These are phyloP conservation scores for Sebastes oblongus DNA, from an alignment of 2,797 vertebrate species.

Conservation along the genomic window DNA sequence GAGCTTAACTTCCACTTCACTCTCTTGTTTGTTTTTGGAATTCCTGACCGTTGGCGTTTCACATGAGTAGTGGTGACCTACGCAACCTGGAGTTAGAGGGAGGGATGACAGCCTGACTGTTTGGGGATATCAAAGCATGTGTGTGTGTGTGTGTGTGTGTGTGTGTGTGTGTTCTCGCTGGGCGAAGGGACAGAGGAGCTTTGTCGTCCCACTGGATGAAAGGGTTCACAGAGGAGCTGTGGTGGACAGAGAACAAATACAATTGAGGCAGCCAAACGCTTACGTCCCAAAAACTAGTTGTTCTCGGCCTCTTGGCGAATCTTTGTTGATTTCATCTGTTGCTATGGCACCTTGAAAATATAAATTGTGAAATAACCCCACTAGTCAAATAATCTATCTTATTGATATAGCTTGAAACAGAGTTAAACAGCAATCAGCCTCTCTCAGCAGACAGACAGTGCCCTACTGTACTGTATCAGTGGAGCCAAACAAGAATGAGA, in stretches of 20 bases:
- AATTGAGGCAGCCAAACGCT: slow-evolving; percentile 11
- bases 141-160: slow-evolving; percentile 29
- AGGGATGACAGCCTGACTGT: slow-evolving; percentile 54
- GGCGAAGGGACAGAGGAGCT: slow-evolving; percentile 59
- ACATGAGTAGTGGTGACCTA: slow-evolving; percentile 40
- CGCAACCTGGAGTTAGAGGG: slow-evolving; percentile 35
- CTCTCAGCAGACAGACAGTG: background rate
- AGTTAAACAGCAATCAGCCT: background rate
- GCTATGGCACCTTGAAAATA: background rate
- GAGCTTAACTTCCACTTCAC: slow-evolving; percentile 30
- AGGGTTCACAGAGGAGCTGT: slow-evolving; percentile 37
- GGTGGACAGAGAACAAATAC: slow-evolving; percentile 48
- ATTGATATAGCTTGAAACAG: slow-evolving; percentile 13
- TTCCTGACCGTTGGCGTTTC: slow-evolving; percentile 42
- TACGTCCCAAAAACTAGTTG: slow-evolving; percentile 21
- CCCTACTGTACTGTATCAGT: background rate
- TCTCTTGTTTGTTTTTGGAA: slow-evolving; percentile 63
- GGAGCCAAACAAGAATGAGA: slow-evolving; percentile 23
- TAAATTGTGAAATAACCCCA: background rate
- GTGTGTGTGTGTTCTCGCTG: slow-evolving; percentile 18
- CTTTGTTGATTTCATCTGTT: slow-evolving; percentile 28
- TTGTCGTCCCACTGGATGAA: slow-evolving; percentile 54
- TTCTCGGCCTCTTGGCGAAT: slow-evolving; percentile 21
- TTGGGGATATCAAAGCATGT: slow-evolving; percentile 37
- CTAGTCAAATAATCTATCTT: background rate